Base-by-base conservation (phyloP, 2,888 invertebrate species). In the Alsophila aescularia region DNA sequence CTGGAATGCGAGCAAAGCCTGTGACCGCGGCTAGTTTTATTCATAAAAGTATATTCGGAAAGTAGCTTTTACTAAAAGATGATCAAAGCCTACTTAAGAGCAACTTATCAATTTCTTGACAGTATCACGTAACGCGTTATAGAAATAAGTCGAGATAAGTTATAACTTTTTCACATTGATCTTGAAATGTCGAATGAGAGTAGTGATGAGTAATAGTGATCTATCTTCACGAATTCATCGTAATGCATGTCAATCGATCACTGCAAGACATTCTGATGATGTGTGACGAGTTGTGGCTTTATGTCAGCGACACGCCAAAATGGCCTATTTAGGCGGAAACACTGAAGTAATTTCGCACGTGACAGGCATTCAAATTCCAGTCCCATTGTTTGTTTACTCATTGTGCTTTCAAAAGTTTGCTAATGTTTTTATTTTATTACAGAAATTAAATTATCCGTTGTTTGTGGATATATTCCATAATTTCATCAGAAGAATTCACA, bases 291-390 rank as follows among this genome's bases (percentile, higher is more conserved):
- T 35, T 59, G 61, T 74, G 67, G 70, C 69, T 62, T 41, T 44
- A 37, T 57, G 73, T 72, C 73, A 73, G 68, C 63, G 31, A 61
- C 60, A 61, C 49, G 60, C 58, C 45, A 34, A 59, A 34, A 59
- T 58, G 51, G 35, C 57, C 56, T 49, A 62, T 52, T 31, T 36
- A 12, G 21, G 37, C 24, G 50, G 56, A 51, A 48, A 45, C 34
- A 13, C 18, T 31, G 18, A 13, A 7, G 34, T 34, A 13, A 32
- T 34, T 12, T 2, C 2, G 14, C 3, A 34, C 13, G n/a, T 12
- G 34, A 34, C 34, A 34, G 7, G 13, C 1, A 14, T 13, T 32
- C 12, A 13, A 29, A 24, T 1, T n/a, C 7, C 24, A 24, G 1
- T 24, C 7, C 5, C 7, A 24, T 5, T 24, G 24, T 24, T 24